Percentiles rank a stretch among this genome's conserved stretches.
phyloP scores from a whole-genome alignment of 1,140 invertebrate species.

The Orchestia grillus region DNA sequence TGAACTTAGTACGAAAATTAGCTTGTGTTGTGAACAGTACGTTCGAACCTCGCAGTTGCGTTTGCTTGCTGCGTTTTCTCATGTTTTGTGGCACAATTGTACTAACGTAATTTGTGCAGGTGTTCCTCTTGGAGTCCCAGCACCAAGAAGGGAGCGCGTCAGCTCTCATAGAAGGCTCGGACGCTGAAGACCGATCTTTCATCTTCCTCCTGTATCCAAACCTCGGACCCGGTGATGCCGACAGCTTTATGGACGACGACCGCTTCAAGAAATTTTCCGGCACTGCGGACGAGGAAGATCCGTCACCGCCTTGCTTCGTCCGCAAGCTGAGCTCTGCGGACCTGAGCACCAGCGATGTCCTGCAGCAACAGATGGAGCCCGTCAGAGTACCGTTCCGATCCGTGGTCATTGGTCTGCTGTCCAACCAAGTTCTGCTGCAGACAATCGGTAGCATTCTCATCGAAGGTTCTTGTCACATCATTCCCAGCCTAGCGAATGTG shows the following conservation, averaged over 20 bases:
- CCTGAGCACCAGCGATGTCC: constrained; percentile 18
- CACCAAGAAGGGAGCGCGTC: constrained; percentile 68
- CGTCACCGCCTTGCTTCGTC: not conserved
- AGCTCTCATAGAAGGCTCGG: constrained; percentile 66
- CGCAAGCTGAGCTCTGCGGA: not conserved
- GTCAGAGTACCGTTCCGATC: constrained; percentile 86
- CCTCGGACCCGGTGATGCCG: constrained; percentile 71
- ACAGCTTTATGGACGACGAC: not conserved
- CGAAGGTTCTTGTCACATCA: constrained; percentile 75
- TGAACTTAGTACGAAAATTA: no score
- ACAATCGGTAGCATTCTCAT: constrained; percentile 88
- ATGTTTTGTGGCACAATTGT: no score
- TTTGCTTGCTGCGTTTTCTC: no score
- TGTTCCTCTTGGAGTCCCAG: constrained; percentile 80
- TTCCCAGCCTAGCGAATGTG: constrained; percentile 74
- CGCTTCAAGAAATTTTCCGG: not conserved
- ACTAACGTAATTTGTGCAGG: constrained; percentile 71
- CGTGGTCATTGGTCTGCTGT: constrained; percentile 87
- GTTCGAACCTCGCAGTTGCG: no score
- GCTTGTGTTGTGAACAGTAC: no score
- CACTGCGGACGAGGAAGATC: constrained; percentile 38
- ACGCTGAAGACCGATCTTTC: constrained; percentile 78
- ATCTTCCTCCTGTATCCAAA: constrained; percentile 90
- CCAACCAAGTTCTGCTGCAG: constrained; percentile 92
- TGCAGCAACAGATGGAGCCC: constrained; percentile 42